Evolutionary conservation across 2,888 invertebrate species (phyloP).

Genomic region (Sisyra nigra): DNA sequence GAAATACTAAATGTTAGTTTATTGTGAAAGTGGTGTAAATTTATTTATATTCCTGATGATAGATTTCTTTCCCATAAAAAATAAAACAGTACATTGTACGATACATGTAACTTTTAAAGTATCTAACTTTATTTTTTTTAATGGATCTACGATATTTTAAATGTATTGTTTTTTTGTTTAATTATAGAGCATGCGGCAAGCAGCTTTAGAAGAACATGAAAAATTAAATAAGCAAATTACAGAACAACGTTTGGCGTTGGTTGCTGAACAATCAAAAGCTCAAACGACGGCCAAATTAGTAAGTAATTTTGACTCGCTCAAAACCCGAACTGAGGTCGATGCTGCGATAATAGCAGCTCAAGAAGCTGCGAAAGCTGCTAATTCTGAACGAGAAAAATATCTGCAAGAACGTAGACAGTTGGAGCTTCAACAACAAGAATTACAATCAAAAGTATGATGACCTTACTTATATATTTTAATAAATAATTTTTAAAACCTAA

Average conservation of each 20-base stretch:
- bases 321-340: conserved; percentile 24
- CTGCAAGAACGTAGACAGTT: conserved; percentile 21
- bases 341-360: conserved; percentile 26
- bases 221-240: conserved; percentile 37
- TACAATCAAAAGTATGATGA: background rate
- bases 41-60: too few species aligned
- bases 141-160: too few species aligned
- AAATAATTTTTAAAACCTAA: too few species aligned
- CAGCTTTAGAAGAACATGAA: conserved; percentile 39
- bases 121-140: too few species aligned
- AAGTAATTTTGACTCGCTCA: conserved; percentile 20
- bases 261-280: conserved; percentile 23
- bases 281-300: conserved; percentile 23
- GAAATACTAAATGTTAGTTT: too few species aligned
- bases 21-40: too few species aligned
- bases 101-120: too few species aligned
- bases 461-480: background rate
- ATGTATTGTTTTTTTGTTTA: background rate
- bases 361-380: conserved; percentile 24
- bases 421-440: conserved; percentile 13
- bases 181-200: conserved; percentile 35
- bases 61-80: too few species aligned
- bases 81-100: too few species aligned
- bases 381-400: conserved; percentile 22
- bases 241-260: conserved; percentile 36